A percentile compares a stretch with the other conserved stretches of the same genome.
phyloP scores from a whole-genome alignment of 2,888 invertebrate genomes.

The Temnothorax ravouxi region DNA sequence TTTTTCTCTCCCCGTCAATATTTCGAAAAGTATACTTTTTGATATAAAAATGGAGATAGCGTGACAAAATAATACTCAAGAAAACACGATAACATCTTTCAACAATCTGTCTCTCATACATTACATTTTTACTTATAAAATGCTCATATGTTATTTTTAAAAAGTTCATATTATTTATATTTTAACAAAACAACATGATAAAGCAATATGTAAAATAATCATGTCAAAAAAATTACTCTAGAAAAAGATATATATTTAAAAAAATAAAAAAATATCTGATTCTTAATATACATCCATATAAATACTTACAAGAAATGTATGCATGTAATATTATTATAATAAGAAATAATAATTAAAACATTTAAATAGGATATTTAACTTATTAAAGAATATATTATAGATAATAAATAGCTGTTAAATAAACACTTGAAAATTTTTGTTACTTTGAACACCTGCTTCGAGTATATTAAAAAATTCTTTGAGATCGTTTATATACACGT shows the following conservation, averaged over 20 bases:
- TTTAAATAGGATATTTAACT: not conserved
- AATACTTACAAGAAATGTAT: not conserved
- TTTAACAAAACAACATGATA: not conserved
- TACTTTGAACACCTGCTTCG: not conserved
- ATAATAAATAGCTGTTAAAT: no score
- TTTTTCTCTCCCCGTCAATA: slow-evolving; percentile 19
- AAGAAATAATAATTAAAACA: not conserved
- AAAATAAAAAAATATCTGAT: not conserved
- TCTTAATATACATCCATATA: not conserved
- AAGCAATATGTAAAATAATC: not conserved
- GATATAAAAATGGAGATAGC: not conserved
- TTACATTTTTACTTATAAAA: not conserved
- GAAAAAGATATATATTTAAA: not conserved
- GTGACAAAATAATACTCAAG: slow-evolving; percentile 10
- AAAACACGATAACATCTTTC: slow-evolving; percentile 4
- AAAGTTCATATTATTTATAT: not conserved
- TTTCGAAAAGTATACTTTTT: slow-evolving; percentile 14
- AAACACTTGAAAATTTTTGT: not conserved
- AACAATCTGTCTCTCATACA: not conserved
- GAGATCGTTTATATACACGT: not conserved
- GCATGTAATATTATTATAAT: not conserved
- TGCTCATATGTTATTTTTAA: not conserved
- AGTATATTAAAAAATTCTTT: not conserved
- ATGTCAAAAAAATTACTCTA: not conserved
- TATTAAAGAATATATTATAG: not conserved